A percentile compares a stretch with the other conserved stretches of the same genome.
Conservation (phyloP, 1,140 invertebrate species). For the Nephotettix cincticeps region DNA sequence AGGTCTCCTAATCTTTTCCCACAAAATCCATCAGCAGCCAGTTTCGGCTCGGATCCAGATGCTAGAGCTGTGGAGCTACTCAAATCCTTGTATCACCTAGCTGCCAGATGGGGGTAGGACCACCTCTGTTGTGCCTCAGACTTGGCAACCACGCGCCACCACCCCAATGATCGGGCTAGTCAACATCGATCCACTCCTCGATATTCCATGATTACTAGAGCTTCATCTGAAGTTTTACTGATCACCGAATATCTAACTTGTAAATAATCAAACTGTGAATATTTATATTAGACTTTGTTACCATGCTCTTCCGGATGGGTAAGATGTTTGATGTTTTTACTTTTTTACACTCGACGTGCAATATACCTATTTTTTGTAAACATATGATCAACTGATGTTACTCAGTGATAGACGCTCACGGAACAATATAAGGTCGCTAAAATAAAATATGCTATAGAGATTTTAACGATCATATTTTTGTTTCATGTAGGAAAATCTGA, state of each 20-base stretch:
- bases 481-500: too few relatives aligned
- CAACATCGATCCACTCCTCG: neutral
- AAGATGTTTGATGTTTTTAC: too few relatives aligned
- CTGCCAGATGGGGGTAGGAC: slow-evolving; percentile 67
- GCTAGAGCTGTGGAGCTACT: slow-evolving; percentile 75
- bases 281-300: slow-evolving; percentile 1
- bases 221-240: slow-evolving; percentile 16
- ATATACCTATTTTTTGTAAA: too few relatives aligned
- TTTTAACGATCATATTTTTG: too few relatives aligned
- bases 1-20: neutral
- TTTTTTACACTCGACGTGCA: too few relatives aligned
- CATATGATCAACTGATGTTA: too few relatives aligned
- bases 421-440: too few relatives aligned
- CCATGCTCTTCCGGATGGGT: too few relatives aligned
- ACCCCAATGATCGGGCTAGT: neutral
- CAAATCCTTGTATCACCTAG: slow-evolving; percentile 77
- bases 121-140: too few relatives aligned
- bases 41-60: slow-evolving; percentile 55
- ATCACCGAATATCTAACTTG: slow-evolving; percentile 3
- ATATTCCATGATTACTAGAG: slow-evolving; percentile 14
- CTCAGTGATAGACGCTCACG: too few relatives aligned
- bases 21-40: neutral
- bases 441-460: too few relatives aligned
- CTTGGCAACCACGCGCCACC: neutral
- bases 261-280: slow-evolving; percentile 20